Percentiles rank a stretch among this genome's conserved stretches.
Evolutionary conservation across 2,113 vertebrate species (phyloP).

Genomic region (Macrotis lagotis): DNA sequence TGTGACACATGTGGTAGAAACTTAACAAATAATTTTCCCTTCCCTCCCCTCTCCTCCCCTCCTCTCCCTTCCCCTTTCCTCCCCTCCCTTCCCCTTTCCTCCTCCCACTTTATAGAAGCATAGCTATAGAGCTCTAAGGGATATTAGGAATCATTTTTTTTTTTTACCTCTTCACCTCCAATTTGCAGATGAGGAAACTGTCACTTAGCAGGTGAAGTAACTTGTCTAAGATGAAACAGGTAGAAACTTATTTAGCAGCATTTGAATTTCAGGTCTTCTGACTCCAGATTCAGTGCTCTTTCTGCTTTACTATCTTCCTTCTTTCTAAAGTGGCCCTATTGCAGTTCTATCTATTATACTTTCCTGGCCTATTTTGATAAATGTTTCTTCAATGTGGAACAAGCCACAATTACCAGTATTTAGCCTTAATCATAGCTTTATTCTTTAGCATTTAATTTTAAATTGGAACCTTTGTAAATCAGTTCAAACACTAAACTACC

Average conservation of each 20-base stretch:
- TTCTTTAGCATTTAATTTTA: not conserved
- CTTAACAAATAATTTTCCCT: not conserved
- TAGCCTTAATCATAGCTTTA: not conserved
- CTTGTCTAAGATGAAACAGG: not conserved
- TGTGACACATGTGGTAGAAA: not conserved
- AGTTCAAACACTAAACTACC: not conserved
- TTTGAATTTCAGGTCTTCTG: not conserved
- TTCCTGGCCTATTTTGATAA: not conserved
- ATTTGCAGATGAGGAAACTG: not conserved
- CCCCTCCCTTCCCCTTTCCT: not conserved
- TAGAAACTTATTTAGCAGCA: not conserved
- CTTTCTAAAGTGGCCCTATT: not conserved
- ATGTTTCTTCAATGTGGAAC: not conserved
- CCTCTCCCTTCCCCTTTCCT: not conserved
- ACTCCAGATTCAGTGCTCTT: not conserved
- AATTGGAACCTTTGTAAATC: not conserved
- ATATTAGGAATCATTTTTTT: not conserved
- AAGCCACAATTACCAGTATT: not conserved
- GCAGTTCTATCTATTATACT: not conserved
- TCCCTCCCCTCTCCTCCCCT: too few relatives aligned
- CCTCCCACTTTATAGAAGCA: not conserved
- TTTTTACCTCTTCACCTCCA: not conserved
- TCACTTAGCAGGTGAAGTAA: not conserved
- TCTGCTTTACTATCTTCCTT: not conserved
- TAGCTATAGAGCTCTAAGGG: not conserved